phyloP scores from a whole-genome alignment of 1,140 invertebrate genomes.

The Nixonia krombeini region DNA sequence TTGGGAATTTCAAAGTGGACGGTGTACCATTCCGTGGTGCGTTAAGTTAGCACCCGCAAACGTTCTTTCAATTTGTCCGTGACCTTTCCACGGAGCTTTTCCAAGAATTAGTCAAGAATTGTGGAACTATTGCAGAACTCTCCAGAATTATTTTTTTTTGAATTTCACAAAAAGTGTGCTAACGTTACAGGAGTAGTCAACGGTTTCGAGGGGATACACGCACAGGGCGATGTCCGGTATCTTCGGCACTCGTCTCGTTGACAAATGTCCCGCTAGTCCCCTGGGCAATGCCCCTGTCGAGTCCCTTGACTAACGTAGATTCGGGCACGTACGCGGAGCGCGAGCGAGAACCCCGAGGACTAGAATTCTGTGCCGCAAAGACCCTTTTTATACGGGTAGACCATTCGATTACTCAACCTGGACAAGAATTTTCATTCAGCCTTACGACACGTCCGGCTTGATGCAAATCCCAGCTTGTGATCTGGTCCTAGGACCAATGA shows the following conservation, averaged over 20 bases:
- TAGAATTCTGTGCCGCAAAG: slow-evolving; percentile 54
- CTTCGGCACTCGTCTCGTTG: slow-evolving; percentile 68
- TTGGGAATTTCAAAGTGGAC: no score
- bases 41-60: no score
- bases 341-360: slow-evolving; percentile 32
- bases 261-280: slow-evolving; percentile 69
- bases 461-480: no score
- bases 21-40: no score
- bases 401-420: slow-evolving; percentile 60
- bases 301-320: slow-evolving; percentile 59
- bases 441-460: no score
- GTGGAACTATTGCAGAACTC: no score
- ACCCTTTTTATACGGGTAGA: slow-evolving; percentile 56
- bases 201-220: slow-evolving; percentile 64
- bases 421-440: not conserved
- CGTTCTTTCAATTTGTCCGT: no score
- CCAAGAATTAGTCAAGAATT: no score
- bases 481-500: no score
- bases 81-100: no score
- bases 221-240: slow-evolving; percentile 59
- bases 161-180: no score
- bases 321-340: slow-evolving; percentile 45
- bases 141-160: no score
- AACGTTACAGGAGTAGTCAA: slow-evolving; percentile 55
- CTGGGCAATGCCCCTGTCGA: slow-evolving; percentile 54